phyloP scores from a whole-genome alignment of 2,797 vertebrate species.

The Hipposideros larvatus region DNA sequence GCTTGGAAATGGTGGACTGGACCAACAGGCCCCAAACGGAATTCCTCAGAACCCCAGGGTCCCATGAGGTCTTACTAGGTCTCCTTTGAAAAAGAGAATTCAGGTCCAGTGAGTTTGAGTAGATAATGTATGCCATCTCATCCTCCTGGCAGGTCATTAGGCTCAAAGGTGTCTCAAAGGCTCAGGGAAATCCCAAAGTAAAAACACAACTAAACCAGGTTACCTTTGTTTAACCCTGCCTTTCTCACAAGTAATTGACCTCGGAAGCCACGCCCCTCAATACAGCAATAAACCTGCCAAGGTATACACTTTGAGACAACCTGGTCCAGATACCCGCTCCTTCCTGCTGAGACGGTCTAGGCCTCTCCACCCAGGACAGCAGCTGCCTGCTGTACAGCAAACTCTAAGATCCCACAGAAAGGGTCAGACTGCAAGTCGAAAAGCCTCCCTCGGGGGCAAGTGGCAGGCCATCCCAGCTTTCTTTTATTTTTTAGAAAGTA shows the following conservation, averaged over 20 bases:
- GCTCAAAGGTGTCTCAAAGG: neutral
- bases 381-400: neutral
- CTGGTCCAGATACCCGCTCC: neutral
- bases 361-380: neutral
- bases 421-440: neutral
- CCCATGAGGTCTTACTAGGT: neutral
- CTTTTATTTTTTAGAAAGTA: neutral
- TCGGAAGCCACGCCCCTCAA: neutral
- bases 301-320: neutral
- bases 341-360: neutral
- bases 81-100: neutral
- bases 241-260: slow-evolving; percentile 1
- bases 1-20: neutral
- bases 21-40: neutral
- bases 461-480: neutral
- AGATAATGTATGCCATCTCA: neutral
- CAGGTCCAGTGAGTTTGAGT: neutral
- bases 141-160: neutral
- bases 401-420: neutral
- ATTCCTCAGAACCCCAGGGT: neutral
- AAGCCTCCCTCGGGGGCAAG: accelerated
- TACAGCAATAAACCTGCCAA: neutral
- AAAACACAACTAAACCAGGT: neutral
- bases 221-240: neutral
- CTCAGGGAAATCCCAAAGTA: neutral